A percentile compares a stretch with the other conserved stretches of the same genome.
These are phyloP conservation scores for Hermaeophaga mercurialis DNA, from an alignment of 2,888 invertebrate species.

Conservation along the genomic window DNA sequence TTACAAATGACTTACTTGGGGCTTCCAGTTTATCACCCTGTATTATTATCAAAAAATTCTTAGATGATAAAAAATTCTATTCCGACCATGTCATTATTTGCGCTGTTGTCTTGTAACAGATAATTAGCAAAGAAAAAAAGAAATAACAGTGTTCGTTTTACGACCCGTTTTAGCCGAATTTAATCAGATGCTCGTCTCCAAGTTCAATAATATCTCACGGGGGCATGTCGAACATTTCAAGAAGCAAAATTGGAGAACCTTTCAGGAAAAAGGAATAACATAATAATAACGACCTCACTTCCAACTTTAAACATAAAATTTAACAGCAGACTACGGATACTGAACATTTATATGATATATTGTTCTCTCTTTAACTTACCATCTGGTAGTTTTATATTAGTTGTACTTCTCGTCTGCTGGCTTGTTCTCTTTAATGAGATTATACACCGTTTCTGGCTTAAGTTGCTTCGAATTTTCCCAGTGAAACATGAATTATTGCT, in stretches of 20 bases:
- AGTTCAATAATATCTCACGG: slow-evolving; percentile 5
- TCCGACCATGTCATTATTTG: too few relatives aligned
- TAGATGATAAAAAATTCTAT: too few relatives aligned
- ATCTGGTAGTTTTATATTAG: slow-evolving; percentile 44
- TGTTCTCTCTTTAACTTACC: slow-evolving; percentile 39
- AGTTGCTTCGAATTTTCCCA: slow-evolving; percentile 11
- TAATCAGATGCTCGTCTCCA: background rate
- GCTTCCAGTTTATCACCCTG: too few relatives aligned
- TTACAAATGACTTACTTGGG: too few relatives aligned
- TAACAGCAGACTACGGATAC: slow-evolving; percentile 47
- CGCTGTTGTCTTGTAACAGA: too few relatives aligned
- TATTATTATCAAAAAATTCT: too few relatives aligned
- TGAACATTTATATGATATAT: slow-evolving; percentile 44
- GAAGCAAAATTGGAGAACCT: slow-evolving; percentile 21
- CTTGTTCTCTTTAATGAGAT: slow-evolving; percentile 17
- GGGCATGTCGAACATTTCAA: slow-evolving; percentile 17
- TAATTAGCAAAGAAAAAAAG: too few relatives aligned
- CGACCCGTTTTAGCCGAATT: too few relatives aligned
- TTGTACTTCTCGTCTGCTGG: slow-evolving; percentile 25
- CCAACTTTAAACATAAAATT: slow-evolving; percentile 51
- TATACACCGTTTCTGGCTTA: slow-evolving; percentile 11
- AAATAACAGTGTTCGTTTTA: too few relatives aligned
- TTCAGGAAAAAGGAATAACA: slow-evolving; percentile 31
- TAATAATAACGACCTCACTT: slow-evolving; percentile 46
- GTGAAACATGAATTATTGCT: slow-evolving; percentile 3